Conservation (phyloP, 2,888 invertebrate genomes). For the Hypselothyrea guttata region DNA sequence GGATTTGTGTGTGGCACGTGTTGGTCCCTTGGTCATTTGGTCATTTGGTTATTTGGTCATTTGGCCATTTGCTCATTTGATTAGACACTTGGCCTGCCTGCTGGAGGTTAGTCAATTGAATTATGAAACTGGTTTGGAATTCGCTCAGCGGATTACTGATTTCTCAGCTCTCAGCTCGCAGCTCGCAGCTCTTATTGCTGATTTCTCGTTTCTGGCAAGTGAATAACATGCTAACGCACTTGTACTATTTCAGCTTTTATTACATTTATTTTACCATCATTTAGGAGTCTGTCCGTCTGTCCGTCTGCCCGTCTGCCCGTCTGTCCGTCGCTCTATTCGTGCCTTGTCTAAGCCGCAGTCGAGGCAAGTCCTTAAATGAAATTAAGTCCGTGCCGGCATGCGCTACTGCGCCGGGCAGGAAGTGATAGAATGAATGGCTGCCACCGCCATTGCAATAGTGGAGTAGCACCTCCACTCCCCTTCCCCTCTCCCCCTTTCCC, state of each 20-base stretch:
- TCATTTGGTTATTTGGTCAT: constrained; percentile 43
- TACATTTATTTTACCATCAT: constrained; percentile 38
- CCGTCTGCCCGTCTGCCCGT: background rate
- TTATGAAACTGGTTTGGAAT: constrained; percentile 39
- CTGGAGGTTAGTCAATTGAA: constrained; percentile 13
- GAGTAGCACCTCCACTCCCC: background rate
- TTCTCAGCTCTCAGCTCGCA: no score
- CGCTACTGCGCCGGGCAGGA: constrained; percentile 66
- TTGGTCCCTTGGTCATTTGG: constrained; percentile 47
- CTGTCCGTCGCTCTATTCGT: background rate
- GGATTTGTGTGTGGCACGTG: constrained; percentile 7
- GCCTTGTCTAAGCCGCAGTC: constrained; percentile 30
- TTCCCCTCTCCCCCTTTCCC: background rate
- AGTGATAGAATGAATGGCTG: constrained; percentile 76
- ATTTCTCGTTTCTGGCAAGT: constrained; percentile 33
- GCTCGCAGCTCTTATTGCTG: constrained; percentile 10
- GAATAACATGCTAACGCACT: constrained; percentile 17
- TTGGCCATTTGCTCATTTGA: constrained; percentile 29
- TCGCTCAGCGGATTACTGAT: constrained; percentile 21
- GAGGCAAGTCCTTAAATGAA: constrained; percentile 67
- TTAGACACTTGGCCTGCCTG: constrained; percentile 18
- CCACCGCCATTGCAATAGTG: constrained; percentile 54
- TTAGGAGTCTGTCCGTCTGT: constrained; percentile 6
- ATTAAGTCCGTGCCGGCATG: constrained; percentile 77
- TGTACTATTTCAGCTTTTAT: constrained; percentile 13